Conservation (phyloP, 2,888 invertebrate genomes). For the Pemphredon lugubris region DNA sequence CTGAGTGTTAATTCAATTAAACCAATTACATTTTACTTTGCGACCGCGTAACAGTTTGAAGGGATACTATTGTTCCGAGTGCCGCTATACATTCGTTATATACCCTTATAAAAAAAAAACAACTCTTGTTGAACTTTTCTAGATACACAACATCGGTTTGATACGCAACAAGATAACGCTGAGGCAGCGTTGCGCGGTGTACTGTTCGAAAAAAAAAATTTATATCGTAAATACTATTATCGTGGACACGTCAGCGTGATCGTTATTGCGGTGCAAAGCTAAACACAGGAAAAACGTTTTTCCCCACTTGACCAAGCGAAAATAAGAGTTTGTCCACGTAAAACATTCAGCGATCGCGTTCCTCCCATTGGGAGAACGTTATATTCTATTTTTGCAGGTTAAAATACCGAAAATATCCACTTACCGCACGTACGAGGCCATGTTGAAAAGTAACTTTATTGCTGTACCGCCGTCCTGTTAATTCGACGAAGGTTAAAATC, state of each 20-base stretch:
- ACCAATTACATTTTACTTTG: constrained; percentile 34
- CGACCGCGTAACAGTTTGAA: constrained; percentile 2
- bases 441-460: constrained; percentile 63
- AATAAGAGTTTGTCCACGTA: neutral
- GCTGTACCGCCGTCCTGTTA: constrained; percentile 37
- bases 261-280: constrained; percentile 34
- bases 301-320: neutral
- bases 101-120: neutral
- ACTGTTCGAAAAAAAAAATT: constrained; percentile 44
- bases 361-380: neutral
- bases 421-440: constrained; percentile 73
- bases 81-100: neutral
- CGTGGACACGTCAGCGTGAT: constrained; percentile 69
- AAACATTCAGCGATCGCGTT: neutral
- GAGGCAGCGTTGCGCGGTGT: constrained; percentile 8
- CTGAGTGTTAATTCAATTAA: neutral
- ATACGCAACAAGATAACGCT: constrained; percentile 12
- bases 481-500: constrained; percentile 39
- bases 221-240: constrained; percentile 49
- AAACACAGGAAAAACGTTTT: constrained; percentile 10
- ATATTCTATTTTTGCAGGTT: constrained; percentile 40
- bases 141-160: constrained; percentile 1
- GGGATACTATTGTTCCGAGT: constrained; percentile 10
- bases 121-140: neutral
- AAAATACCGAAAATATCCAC: constrained; percentile 58